Evolutionary conservation across 1,140 invertebrate species (phyloP).

Genomic region (Pseudomyrmex concolor): DNA sequence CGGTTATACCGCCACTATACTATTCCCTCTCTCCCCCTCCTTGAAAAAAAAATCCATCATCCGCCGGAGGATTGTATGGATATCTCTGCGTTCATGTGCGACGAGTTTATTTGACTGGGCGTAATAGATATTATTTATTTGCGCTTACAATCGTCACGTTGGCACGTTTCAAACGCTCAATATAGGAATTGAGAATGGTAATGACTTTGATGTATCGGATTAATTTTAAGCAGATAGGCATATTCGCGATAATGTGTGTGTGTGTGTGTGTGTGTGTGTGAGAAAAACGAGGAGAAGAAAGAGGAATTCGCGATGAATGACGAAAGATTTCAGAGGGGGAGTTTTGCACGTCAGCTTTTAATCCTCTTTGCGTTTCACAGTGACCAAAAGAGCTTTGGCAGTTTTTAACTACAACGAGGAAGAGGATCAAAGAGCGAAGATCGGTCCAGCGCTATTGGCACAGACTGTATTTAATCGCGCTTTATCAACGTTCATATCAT

Average conservation of each 20-base stretch:
- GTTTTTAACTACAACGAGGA: constrained; percentile 42
- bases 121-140: constrained; percentile 84
- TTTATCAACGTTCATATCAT: constrained; percentile 46
- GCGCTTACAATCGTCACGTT: constrained; percentile 43
- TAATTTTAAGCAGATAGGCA: background rate
- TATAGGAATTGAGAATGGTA: background rate
- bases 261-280: too few species aligned
- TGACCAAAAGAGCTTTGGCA: constrained; percentile 58
- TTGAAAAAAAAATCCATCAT: constrained; percentile 14
- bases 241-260: too few species aligned
- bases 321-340: constrained; percentile 43
- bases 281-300: constrained; percentile 61
- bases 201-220: background rate
- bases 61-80: constrained; percentile 21
- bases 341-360: constrained; percentile 58
- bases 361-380: constrained; percentile 69
- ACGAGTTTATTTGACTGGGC: constrained; percentile 75
- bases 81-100: constrained; percentile 52
- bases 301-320: constrained; percentile 27
- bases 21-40: background rate
- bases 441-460: constrained; percentile 37
- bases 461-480: constrained; percentile 65
- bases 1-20: constrained; percentile 11
- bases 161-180: background rate
- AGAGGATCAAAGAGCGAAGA: constrained; percentile 58